These are phyloP conservation scores for Dysidea cf. avara DNA, from an alignment of 37 sponge, comb jelly and placozoan species.

Conservation along the genomic window DNA sequence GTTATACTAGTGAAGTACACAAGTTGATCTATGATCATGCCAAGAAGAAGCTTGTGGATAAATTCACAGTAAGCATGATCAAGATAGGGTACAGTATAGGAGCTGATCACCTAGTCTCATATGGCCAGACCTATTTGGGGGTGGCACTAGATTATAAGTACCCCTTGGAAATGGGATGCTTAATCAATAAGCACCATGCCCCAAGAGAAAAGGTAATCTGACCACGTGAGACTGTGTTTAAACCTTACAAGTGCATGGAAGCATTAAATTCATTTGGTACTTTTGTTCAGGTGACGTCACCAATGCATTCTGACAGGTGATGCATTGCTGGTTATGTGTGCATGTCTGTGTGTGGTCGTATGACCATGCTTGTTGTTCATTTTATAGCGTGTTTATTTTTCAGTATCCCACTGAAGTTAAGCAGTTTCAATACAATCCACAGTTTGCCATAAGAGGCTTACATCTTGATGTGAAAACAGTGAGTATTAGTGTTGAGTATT, in stretches of 20 bases:
- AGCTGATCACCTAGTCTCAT: too few species aligned
- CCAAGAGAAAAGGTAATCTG: too few species aligned
- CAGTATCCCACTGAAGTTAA: constrained; percentile 72
- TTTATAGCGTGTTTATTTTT: background rate
- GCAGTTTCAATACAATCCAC: constrained; percentile 71
- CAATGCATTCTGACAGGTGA: background rate
- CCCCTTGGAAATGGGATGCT: too few species aligned
- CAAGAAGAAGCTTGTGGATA: constrained; percentile 66
- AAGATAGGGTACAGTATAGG: too few species aligned
- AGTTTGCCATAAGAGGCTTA: constrained; percentile 88
- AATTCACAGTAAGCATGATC: constrained; percentile 58
- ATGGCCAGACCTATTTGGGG: too few species aligned
- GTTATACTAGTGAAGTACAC: constrained; percentile 77
- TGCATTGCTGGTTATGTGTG: constrained; percentile 3
- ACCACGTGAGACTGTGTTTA: too few species aligned
- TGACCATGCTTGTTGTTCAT: background rate
- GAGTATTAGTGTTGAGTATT: background rate
- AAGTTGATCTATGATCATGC: constrained; percentile 74
- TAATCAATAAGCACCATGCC: too few species aligned
- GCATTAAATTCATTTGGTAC: background rate
- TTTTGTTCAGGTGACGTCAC: too few species aligned
- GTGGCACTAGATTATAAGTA: too few species aligned
- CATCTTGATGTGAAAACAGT: constrained; percentile 90
- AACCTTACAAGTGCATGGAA: too few species aligned
- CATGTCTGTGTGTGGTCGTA: constrained; percentile 7